A percentile compares a stretch with the other conserved stretches of the same genome.
Conservation (phyloP, 2,888 invertebrate genomes). For the Sipha maydis region DNA sequence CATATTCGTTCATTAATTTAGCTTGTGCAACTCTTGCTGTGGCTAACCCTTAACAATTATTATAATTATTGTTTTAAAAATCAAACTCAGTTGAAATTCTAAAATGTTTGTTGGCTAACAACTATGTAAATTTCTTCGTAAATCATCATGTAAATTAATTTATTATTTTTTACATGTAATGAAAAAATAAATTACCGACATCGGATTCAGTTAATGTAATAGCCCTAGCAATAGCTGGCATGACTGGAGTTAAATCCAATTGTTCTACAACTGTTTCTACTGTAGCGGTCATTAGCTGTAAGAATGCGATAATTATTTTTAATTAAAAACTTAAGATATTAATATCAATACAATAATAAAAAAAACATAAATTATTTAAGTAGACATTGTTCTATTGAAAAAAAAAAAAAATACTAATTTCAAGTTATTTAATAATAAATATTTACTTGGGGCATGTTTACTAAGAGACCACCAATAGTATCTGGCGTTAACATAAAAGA, state of each 20-base stretch:
- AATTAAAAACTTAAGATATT: no score
- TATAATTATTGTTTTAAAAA: constrained; percentile 39
- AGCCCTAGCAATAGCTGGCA: constrained; percentile 85
- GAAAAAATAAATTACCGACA: constrained; percentile 55
- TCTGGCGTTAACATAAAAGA: constrained; percentile 73
- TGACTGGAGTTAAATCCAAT: constrained; percentile 84
- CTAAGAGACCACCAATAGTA: constrained; percentile 85
- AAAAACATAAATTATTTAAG: neutral
- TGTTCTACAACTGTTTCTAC: constrained; percentile 93
- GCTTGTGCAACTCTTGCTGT: constrained; percentile 81
- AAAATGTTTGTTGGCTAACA: no score
- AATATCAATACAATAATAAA: neutral
- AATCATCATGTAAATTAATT: neutral
- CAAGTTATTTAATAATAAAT: constrained; percentile 13
- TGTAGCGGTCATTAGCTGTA: constrained; percentile 85
- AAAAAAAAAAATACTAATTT: constrained; percentile 14
- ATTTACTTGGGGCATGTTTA: constrained; percentile 90
- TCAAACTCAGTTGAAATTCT: neutral
- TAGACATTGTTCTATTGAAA: neutral
- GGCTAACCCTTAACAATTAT: constrained; percentile 71
- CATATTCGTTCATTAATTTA: constrained; percentile 80
- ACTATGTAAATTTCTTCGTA: no score
- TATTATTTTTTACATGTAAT: neutral
- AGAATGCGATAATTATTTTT: constrained; percentile 13
- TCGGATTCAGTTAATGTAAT: constrained; percentile 85